phyloP scores from a whole-genome alignment of 2,113 vertebrate species.

The Xyliphius kryptos region DNA sequence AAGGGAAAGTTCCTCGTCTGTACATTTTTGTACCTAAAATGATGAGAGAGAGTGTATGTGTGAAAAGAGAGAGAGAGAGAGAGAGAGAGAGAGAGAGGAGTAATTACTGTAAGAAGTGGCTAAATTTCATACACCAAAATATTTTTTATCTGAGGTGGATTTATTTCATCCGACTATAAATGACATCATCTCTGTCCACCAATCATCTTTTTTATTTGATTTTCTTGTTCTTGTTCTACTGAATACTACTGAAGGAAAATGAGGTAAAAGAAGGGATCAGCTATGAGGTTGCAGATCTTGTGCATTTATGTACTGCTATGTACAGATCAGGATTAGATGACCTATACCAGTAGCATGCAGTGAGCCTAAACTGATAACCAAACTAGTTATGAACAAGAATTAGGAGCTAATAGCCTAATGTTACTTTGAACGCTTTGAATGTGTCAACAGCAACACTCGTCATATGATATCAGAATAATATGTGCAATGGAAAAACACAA shows the following conservation, averaged over 20 bases:
- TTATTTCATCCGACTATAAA: conserved; percentile 2
- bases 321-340: neutral
- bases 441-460: too few relatives aligned
- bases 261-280: conserved; percentile 1
- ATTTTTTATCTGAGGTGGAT: conserved; percentile 4
- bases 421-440: too few relatives aligned
- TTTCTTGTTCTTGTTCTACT: neutral
- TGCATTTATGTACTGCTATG: neutral
- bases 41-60: too few relatives aligned
- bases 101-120: conserved; percentile 10
- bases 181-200: neutral
- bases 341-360: too few relatives aligned
- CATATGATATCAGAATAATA: too few relatives aligned
- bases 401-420: too few relatives aligned
- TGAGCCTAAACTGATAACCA: too few relatives aligned
- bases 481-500: too few relatives aligned
- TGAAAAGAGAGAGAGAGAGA: too few relatives aligned
- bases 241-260: neutral
- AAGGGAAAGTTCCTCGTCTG: too few relatives aligned
- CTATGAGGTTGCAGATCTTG: conserved; percentile 3
- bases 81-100: conserved; percentile 8
- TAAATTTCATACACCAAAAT: conserved; percentile 12
- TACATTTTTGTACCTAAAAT: too few relatives aligned
- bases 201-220: neutral
- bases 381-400: too few relatives aligned